phyloP scores from a whole-genome alignment of 1,140 invertebrate genomes.

The Saccostrea glomerata region DNA sequence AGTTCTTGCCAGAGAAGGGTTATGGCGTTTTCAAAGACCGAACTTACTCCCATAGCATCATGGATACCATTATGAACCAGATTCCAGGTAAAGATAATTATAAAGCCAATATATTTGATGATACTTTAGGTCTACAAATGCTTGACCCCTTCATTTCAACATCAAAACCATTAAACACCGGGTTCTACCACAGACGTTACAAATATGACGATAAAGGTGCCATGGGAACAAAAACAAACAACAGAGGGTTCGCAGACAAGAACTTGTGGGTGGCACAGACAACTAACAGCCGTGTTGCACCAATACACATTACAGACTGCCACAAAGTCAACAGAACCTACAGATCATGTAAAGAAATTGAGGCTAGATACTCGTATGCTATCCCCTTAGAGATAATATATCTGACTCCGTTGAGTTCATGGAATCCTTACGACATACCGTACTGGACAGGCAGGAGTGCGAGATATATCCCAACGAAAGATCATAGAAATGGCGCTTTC shows the following conservation, averaged over 20 bases:
- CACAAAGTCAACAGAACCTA: conserved; percentile 13
- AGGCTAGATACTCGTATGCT: conserved; percentile 60
- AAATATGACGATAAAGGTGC: conserved; percentile 58
- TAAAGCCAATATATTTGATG: conserved; percentile 44
- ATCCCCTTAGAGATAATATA: conserved; percentile 67
- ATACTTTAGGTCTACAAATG: conserved; percentile 44
- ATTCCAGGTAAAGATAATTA: conserved; percentile 63
- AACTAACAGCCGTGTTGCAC: conserved; percentile 56
- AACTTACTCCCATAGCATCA: conserved; percentile 13
- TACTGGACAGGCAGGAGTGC: not conserved
- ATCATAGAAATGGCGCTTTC: conserved; percentile 37
- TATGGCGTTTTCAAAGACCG: conserved; percentile 45
- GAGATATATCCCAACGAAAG: not conserved
- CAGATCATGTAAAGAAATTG: conserved; percentile 37
- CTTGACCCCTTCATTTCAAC: conserved; percentile 22
- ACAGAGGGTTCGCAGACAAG: conserved; percentile 65
- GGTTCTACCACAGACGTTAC: conserved; percentile 65
- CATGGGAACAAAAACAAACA: conserved; percentile 57
- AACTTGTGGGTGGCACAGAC: conserved; percentile 67
- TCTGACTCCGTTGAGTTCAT: conserved; percentile 61
- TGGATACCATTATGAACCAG: conserved; percentile 62
- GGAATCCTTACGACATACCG: conserved; percentile 63
- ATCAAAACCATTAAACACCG: conserved; percentile 41
- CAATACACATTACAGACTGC: conserved; percentile 51
- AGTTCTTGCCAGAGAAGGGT: conserved; percentile 35